phyloP scores from a whole-genome alignment of 2,888 invertebrate genomes.

The Philereme transversata region DNA sequence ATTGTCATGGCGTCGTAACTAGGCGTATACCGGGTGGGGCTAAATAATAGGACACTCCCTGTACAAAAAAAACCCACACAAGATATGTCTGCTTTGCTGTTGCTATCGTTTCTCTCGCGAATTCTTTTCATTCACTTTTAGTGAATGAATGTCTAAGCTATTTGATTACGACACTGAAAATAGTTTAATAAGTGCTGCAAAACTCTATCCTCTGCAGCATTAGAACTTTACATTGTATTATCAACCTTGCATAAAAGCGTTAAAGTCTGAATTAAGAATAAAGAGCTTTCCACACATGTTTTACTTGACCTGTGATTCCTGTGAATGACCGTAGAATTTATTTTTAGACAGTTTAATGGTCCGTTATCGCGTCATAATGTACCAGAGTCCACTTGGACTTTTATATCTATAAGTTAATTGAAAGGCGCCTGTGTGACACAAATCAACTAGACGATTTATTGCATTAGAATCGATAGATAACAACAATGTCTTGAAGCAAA shows the following conservation, averaged over 20 bases:
- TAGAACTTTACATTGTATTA: conserved; percentile 9
- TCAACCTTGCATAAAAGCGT: conserved; percentile 8
- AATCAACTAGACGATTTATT: conserved; percentile 52
- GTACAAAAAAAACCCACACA: conserved; percentile 9
- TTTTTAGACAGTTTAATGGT: conserved; percentile 42
- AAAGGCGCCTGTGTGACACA: conserved; percentile 45
- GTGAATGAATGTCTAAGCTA: conserved; percentile 7
- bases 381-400: conserved; percentile 27
- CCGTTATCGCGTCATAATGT: conserved; percentile 41
- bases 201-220: conserved; percentile 19
- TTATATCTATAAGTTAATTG: conserved; percentile 39
- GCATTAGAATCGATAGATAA: conserved; percentile 55
- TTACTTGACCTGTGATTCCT: conserved; percentile 40
- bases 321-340: conserved; percentile 43
- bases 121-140: conserved; percentile 1
- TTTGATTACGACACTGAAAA: conserved; percentile 22
- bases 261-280: conserved; percentile 19
- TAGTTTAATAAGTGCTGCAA: conserved; percentile 23
- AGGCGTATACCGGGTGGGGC: conserved; percentile 31
- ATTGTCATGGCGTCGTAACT: conserved; percentile 23
- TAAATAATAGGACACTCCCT: conserved; percentile 20
- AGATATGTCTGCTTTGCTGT: not conserved
- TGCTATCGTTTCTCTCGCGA: not conserved
- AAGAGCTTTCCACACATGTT: conserved; percentile 31
- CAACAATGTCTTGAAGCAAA: conserved; percentile 63